phyloP scores from a whole-genome alignment of 2,113 vertebrate species.

The Cyprinodon brontotheroides region DNA sequence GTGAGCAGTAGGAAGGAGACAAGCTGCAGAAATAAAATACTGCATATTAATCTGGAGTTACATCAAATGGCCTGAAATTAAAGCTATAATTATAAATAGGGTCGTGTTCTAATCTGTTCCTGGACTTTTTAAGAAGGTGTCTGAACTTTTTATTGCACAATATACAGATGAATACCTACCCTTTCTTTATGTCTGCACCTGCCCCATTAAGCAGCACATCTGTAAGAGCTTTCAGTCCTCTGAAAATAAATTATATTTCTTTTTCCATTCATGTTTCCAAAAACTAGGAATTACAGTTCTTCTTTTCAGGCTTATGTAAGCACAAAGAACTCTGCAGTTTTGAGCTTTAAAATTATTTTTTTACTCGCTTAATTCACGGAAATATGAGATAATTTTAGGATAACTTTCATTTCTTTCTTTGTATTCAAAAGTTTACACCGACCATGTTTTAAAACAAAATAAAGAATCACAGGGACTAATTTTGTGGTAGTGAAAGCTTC shows the following conservation, averaged over 20 bases:
- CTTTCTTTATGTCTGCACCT: not conserved
- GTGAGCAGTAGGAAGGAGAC: slow-evolving; percentile 38
- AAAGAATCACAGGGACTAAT: no score
- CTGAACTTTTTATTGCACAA: not conserved
- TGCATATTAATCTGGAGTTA: not conserved
- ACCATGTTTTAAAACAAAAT: no score
- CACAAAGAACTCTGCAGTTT: not conserved
- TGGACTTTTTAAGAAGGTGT: not conserved
- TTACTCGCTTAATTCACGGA: not conserved
- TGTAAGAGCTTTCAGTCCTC: slow-evolving; percentile 3
- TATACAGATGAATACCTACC: not conserved
- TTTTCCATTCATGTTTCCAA: slow-evolving; percentile 3
- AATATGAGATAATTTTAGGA: not conserved
- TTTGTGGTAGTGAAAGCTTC: no score
- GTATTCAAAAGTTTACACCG: no score
- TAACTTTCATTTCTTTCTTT: no score
- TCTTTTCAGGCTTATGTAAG: not conserved
- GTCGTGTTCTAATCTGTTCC: not conserved
- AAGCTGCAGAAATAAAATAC: slow-evolving; percentile 10
- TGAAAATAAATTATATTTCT: slow-evolving; percentile 4
- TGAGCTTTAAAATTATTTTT: not conserved
- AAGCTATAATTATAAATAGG: not conserved
- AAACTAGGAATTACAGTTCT: not conserved
- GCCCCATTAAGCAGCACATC: not conserved
- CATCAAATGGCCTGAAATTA: not conserved